A percentile compares a stretch with the other conserved stretches of the same genome.
These are phyloP conservation scores for Neomonachus schauinslandi DNA, from an alignment of 2,113 vertebrate species.

Conservation along the genomic window DNA sequence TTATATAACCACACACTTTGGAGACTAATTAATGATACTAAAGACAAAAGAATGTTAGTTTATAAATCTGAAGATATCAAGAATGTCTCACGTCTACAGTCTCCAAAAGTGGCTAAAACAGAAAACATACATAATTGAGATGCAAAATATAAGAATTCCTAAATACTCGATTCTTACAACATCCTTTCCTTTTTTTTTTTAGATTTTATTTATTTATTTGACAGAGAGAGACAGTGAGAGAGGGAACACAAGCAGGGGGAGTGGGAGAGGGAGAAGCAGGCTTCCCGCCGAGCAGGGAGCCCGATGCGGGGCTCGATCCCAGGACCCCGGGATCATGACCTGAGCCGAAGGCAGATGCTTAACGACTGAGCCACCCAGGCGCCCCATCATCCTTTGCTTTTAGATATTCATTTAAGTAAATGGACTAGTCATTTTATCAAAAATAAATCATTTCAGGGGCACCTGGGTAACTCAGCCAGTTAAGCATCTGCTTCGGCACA, in stretches of 20 bases:
- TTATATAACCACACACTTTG: constrained; percentile 96
- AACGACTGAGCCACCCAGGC: too few species aligned
- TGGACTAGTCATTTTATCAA: background rate
- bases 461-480: background rate
- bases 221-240: too few species aligned
- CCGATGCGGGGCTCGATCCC: too few species aligned
- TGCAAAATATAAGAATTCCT: background rate
- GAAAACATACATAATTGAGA: constrained; percentile 55
- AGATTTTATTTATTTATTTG: too few species aligned
- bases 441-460: background rate
- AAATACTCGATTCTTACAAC: background rate
- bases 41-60: constrained; percentile 92
- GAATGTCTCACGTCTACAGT: constrained; percentile 94
- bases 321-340: too few species aligned
- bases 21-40: constrained; percentile 89
- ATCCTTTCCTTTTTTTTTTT: background rate
- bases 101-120: constrained; percentile 94
- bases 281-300: too few species aligned
- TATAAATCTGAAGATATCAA: constrained; percentile 97
- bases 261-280: too few species aligned
- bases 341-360: too few species aligned
- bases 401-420: background rate
- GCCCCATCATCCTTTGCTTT: background rate
- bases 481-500: background rate
- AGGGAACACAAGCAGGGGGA: too few species aligned